Percentiles rank a stretch among this genome's conserved stretches.
Conservation (phyloP, 2,113 vertebrate species). For the Pongo pygmaeus region DNA sequence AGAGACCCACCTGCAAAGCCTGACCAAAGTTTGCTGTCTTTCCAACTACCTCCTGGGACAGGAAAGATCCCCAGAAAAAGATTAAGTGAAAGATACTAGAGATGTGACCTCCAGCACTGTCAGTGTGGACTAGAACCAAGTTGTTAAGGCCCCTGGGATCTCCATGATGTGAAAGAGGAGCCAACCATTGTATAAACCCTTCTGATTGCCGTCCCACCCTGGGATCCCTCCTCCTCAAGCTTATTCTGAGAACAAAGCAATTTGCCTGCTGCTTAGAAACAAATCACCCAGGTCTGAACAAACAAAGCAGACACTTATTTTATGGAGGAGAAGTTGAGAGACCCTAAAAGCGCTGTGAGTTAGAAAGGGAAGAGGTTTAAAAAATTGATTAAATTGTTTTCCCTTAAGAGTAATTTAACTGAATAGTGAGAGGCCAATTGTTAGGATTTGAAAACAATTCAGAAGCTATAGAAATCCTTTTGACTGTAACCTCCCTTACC, state of each 20-base stretch:
- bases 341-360: neutral
- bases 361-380: neutral
- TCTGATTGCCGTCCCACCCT: neutral
- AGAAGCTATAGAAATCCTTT: slow-evolving; percentile 58
- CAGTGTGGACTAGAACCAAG: neutral
- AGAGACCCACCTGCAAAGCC: neutral
- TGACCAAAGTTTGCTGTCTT: neutral
- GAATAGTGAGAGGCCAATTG: slow-evolving; percentile 29
- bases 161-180: neutral
- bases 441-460: slow-evolving; percentile 48
- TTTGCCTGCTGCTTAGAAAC: slow-evolving; percentile 6
- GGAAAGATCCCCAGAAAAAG: neutral
- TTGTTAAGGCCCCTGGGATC: neutral
- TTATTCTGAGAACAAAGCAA: slow-evolving; percentile 48
- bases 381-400: slow-evolving; percentile 20
- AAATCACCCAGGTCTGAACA: neutral
- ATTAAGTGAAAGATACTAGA: neutral
- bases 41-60: neutral
- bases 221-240: neutral
- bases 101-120: neutral
- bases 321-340: neutral
- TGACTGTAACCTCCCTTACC: neutral
- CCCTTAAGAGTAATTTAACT: slow-evolving; percentile 40
- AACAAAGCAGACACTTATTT: neutral
- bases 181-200: neutral